These are phyloP conservation scores for Clavelina lepadiformis DNA, from an alignment of 23 tunicate species.

Conservation along the genomic window DNA sequence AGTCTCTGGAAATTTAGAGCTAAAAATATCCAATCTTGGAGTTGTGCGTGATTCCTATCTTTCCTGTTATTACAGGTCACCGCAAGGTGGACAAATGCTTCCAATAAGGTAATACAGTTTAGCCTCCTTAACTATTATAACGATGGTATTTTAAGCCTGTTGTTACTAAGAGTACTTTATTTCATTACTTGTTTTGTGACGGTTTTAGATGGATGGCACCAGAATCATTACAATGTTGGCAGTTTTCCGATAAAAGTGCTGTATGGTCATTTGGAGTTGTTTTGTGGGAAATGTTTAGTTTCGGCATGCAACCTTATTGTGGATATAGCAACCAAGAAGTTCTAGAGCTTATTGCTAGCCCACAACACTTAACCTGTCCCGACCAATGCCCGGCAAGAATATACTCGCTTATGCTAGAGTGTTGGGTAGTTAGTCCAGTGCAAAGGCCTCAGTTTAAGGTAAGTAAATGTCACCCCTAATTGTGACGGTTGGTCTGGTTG, in stretches of 20 bases:
- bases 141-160: neutral
- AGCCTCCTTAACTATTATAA: neutral
- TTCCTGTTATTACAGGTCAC: conserved; percentile 83
- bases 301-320: conserved; percentile 93
- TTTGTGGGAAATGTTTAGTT: conserved; percentile 91
- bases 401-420: conserved; percentile 91
- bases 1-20: conserved; percentile 61
- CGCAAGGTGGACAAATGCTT: conserved; percentile 96
- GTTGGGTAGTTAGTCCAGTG: conserved; percentile 65
- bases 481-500: neutral
- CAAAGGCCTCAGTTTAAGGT: conserved; percentile 77
- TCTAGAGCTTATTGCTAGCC: conserved; percentile 64
- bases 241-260: conserved; percentile 67
- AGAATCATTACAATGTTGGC: conserved; percentile 60
- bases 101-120: conserved; percentile 64
- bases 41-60: conserved; percentile 76
- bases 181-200: too few species aligned
- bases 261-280: conserved; percentile 95
- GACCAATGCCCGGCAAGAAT: conserved; percentile 94
- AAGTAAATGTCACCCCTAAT: conserved; percentile 11
- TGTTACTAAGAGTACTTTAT: neutral
- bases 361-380: conserved; percentile 85
- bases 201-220: conserved; percentile 95
- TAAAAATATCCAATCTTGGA: conserved; percentile 88
- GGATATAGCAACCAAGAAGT: conserved; percentile 97